These are phyloP conservation scores for Ibidorhyncha struthersii DNA, from an alignment of 2,113 vertebrate genomes.

Conservation along the genomic window DNA sequence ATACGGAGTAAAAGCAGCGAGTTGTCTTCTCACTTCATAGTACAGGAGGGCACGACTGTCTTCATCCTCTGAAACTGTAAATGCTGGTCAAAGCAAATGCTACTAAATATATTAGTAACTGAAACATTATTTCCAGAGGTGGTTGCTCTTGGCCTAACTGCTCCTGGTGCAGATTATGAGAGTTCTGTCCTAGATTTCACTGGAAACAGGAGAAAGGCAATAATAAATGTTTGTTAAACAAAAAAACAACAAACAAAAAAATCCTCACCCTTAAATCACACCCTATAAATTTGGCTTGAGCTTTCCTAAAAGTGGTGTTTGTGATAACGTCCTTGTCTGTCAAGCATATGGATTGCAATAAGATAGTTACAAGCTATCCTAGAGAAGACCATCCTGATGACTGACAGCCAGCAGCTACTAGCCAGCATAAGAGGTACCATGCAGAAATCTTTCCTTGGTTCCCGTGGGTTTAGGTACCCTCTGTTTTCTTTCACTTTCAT, in stretches of 20 bases:
- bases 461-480: neutral
- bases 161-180: neutral
- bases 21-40: neutral
- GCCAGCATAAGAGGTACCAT: no score
- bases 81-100: neutral
- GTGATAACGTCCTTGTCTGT: neutral
- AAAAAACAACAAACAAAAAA: no score
- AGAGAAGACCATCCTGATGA: neutral
- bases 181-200: neutral
- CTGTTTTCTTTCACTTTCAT: conserved; percentile 53
- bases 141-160: neutral
- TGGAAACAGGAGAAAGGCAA: neutral
- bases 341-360: neutral
- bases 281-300: neutral
- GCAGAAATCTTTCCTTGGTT: neutral
- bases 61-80: neutral
- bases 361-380: neutral
- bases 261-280: neutral
- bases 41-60: neutral
- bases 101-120: neutral
- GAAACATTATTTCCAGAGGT: neutral
- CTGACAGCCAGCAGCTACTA: neutral
- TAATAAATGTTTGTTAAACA: neutral
- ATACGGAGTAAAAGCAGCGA: neutral
- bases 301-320: neutral